Percentiles rank a stretch among this genome's conserved stretches.
These are phyloP conservation scores for Homalodisca vitripennis DNA, from an alignment of 1,140 invertebrate species.

Conservation along the genomic window DNA sequence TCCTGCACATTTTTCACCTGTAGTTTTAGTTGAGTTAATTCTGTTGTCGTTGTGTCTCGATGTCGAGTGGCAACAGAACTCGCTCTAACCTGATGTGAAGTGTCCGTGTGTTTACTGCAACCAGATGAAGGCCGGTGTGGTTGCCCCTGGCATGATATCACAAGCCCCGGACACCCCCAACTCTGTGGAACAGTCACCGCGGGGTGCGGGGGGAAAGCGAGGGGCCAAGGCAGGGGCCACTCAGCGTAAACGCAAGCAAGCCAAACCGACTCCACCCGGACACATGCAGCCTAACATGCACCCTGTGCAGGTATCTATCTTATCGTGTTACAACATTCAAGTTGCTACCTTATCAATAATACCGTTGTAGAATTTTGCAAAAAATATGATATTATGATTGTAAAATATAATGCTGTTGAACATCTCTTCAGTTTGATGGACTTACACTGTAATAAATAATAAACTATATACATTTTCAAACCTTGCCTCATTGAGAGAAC, in stretches of 20 bases:
- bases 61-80: slow-evolving; percentile 36
- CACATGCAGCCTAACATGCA: slow-evolving; percentile 37
- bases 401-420: too few species aligned
- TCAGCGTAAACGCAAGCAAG: slow-evolving; percentile 41
- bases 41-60: slow-evolving; percentile 26
- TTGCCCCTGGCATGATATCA: neutral
- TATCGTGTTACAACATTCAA: too few species aligned
- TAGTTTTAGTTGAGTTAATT: too few species aligned
- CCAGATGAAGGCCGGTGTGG: slow-evolving; percentile 51
- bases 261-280: slow-evolving; percentile 37
- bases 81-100: slow-evolving; percentile 43
- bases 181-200: slow-evolving; percentile 42
- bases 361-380: too few species aligned
- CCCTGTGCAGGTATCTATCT: slow-evolving; percentile 32
- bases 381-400: too few species aligned
- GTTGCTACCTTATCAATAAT: too few species aligned
- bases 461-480: too few species aligned
- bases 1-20: too few species aligned
- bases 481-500: too few species aligned
- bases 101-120: slow-evolving; percentile 48
- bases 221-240: slow-evolving; percentile 38
- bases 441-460: too few species aligned
- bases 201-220: slow-evolving; percentile 46
- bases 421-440: too few species aligned
- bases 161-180: slow-evolving; percentile 42